Evolutionary conservation across 2,888 invertebrate species (phyloP), one percentile per base, ranked within the genome.

Genomic region (Glaucopsyche alexis): DNA sequence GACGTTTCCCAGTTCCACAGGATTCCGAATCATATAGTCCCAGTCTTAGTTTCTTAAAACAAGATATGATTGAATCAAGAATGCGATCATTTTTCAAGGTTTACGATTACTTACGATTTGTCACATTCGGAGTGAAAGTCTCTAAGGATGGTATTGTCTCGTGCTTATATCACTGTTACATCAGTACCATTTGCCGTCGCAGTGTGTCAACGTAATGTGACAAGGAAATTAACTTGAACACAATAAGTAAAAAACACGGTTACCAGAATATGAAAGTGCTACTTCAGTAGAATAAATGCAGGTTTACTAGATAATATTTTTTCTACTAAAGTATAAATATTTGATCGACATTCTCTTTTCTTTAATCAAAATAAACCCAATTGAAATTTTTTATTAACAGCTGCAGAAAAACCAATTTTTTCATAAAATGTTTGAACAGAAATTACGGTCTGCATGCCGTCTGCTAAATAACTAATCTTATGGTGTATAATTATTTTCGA

Each of bases 141-240:
- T 29, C 50, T 7, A 71, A 38, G 38, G 52, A 55, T n/a, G 42
- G 40, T 55, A 71, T 55, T 71, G 50, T 71, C 40, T 16, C 13
- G 29, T 14, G 40, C n/a, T 55, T 71, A 71, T 71, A 40, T 55
- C 55, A 71, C 71, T 11, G 38, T 55, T 55, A 71, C 40, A 52
- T 55, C 55, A 55, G 40, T 40, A 38, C 29, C 29, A 19, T 38
- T 60, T 60, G 29, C 60, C 29, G 19, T 55, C 55, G 60, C 71
- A 7, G 40, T 49, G 50, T 55, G 55, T 55, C 50, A 52, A 14
- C 71, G 55, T 55, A 52, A 55, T 55, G 60, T 70, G 29, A 72
- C 65, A 72, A n/a, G 55, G 16, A 52, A 71, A 71, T 42, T 55
- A 71, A 71, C 71, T 40, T 70, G 50, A 71, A 52, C 38, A 55